Conservation (phyloP, 2,113 vertebrate genomes). For the Apodemus sylvaticus region DNA sequence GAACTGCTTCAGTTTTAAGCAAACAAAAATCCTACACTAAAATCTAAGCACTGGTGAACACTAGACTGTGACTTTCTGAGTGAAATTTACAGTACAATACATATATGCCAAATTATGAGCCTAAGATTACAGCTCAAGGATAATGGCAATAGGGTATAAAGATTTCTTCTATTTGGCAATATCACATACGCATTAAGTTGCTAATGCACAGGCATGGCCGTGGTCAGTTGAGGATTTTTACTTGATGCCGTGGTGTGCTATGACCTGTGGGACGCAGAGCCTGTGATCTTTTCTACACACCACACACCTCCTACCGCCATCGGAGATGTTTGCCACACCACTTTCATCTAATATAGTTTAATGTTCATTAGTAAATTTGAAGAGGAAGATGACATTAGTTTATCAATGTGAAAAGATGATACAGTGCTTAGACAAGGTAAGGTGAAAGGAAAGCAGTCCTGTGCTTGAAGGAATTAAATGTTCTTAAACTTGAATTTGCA, state of each 20-base stretch:
- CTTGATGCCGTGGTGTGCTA: background rate
- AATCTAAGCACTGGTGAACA: background rate
- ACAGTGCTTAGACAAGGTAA: slow-evolving; percentile 75
- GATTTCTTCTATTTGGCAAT: background rate
- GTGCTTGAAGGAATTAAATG: slow-evolving; percentile 71
- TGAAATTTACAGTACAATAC: background rate
- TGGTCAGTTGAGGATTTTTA: background rate
- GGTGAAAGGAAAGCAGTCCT: slow-evolving; percentile 74
- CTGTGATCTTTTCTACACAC: slow-evolving; percentile 41
- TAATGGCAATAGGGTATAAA: background rate
- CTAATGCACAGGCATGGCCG: background rate
- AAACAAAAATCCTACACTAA: slow-evolving; percentile 43
- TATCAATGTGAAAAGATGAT: slow-evolving; percentile 84
- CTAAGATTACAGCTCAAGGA: background rate
- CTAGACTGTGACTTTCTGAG: background rate
- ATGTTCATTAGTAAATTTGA: slow-evolving; percentile 84
- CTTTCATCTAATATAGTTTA: slow-evolving; percentile 83
- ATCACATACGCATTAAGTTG: background rate
- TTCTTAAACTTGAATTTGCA: slow-evolving; percentile 79
- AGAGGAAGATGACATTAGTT: slow-evolving; percentile 78
- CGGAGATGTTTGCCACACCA: slow-evolving; percentile 83
- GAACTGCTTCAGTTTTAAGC: background rate
- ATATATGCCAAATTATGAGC: background rate
- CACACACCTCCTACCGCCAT: slow-evolving; percentile 63
- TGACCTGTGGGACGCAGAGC: background rate